A percentile compares a stretch with the other conserved stretches of the same genome.
Evolutionary conservation across 2,113 vertebrate genomes (phyloP).

Genomic region (Dinomys branickii): DNA sequence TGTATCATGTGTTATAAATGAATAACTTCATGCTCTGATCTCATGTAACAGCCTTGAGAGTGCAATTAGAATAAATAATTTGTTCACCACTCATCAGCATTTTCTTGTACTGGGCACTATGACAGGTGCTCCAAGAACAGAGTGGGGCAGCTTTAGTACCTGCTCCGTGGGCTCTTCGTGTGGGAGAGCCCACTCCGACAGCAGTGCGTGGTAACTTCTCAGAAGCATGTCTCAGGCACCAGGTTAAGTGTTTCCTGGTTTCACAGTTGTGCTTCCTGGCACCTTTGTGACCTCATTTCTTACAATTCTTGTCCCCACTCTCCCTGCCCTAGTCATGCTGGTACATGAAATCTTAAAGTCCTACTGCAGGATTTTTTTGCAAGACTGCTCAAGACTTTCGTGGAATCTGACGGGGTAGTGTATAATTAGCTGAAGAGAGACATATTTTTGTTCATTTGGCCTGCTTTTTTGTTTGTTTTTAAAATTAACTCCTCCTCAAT

Average conservation of each 20-base stretch:
- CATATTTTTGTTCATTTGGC: slow-evolving; percentile 12
- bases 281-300: background rate
- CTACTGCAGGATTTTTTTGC: background rate
- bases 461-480: background rate
- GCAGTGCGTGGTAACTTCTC: background rate
- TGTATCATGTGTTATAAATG: slow-evolving; percentile 48
- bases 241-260: background rate
- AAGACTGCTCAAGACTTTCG: background rate
- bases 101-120: background rate
- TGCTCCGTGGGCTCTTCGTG: background rate
- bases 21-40: slow-evolving; percentile 53
- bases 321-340: background rate
- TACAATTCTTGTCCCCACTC: background rate
- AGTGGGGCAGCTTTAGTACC: background rate
- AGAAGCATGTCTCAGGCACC: background rate
- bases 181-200: background rate
- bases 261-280: background rate
- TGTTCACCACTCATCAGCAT: slow-evolving; percentile 15
- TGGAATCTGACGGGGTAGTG: background rate
- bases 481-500: background rate
- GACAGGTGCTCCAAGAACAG: background rate
- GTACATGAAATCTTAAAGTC: background rate
- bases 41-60: background rate
- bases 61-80: slow-evolving; percentile 60
- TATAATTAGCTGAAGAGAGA: background rate